phyloP scores from a whole-genome alignment of 1,140 invertebrate species.

The Diorhabda elongata region DNA sequence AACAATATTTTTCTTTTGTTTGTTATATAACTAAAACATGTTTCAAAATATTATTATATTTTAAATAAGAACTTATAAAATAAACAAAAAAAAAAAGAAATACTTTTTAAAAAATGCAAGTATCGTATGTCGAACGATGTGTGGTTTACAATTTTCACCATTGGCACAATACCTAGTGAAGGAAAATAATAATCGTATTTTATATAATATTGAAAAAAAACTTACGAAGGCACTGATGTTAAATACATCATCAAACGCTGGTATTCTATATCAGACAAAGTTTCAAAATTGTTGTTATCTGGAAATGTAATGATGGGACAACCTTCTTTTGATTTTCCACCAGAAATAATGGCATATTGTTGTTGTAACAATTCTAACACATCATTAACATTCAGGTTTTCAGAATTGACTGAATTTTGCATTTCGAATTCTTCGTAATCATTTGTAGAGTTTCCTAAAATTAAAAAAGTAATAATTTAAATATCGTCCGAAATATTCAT shows the following conservation, averaged over 20 bases:
- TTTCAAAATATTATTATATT: too few relatives aligned
- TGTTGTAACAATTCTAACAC: conserved; percentile 81
- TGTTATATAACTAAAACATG: too few relatives aligned
- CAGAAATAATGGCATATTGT: conserved; percentile 84
- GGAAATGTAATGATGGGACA: conserved; percentile 92
- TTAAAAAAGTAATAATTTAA: conserved; percentile 9
- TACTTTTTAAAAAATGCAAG: too few relatives aligned
- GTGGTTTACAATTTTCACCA: too few relatives aligned
- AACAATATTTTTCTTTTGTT: too few relatives aligned
- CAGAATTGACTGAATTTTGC: conserved; percentile 35
- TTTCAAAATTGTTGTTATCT: conserved; percentile 81
- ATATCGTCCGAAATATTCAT: too few relatives aligned
- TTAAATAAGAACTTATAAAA: too few relatives aligned
- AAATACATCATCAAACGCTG: conserved; percentile 88
- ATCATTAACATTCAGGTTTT: conserved; percentile 65
- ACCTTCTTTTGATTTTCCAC: conserved; percentile 85
- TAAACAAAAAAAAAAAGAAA: too few relatives aligned
- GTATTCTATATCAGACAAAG: conserved; percentile 81
- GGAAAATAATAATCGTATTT: too few relatives aligned
- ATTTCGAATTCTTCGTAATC: conserved; percentile 39
- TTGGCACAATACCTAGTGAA: too few relatives aligned
- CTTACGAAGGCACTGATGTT: conserved; percentile 89
- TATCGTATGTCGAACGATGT: too few relatives aligned
- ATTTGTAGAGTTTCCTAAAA: conserved; percentile 25
- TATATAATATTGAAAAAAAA: conserved; percentile 28